A percentile compares a stretch with the other conserved stretches of the same genome.
Evolutionary conservation across 2,113 vertebrate species (phyloP).

Genomic region (Phocoena sinus): DNA sequence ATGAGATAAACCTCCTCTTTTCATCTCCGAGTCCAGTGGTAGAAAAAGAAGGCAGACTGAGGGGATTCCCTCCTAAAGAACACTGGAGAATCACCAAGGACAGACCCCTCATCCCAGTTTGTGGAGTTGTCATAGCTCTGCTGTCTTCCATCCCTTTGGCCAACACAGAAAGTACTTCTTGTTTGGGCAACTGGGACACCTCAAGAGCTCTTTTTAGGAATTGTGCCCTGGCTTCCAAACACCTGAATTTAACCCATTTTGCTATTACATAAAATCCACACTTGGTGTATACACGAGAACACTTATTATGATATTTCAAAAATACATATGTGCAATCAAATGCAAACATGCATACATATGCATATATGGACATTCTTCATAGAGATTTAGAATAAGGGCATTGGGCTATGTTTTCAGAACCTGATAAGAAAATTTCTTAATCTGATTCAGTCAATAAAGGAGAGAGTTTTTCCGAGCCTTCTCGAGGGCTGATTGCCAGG

Average conservation of each 20-base stretch:
- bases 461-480: constrained; percentile 71
- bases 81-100: not conserved
- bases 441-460: constrained; percentile 69
- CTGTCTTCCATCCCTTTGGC: not conserved
- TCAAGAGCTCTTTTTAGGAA: not conserved
- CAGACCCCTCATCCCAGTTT: accelerated
- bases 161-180: not conserved
- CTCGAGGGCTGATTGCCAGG: constrained; percentile 75
- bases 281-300: not conserved
- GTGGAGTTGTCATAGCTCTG: not conserved
- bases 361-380: not conserved
- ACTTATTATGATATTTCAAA: not conserved
- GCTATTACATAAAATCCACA: not conserved
- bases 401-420: not conserved
- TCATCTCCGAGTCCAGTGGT: not conserved
- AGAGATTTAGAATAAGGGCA: not conserved
- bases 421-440: constrained; percentile 8
- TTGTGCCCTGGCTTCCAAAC: not conserved
- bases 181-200: not conserved
- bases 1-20: not conserved
- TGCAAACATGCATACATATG: not conserved
- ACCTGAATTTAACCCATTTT: not conserved
- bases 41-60: not conserved
- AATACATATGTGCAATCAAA: too few relatives aligned
- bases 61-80: not conserved